phyloP scores from a whole-genome alignment of 2,888 invertebrate genomes.

The Polyploca ridens region DNA sequence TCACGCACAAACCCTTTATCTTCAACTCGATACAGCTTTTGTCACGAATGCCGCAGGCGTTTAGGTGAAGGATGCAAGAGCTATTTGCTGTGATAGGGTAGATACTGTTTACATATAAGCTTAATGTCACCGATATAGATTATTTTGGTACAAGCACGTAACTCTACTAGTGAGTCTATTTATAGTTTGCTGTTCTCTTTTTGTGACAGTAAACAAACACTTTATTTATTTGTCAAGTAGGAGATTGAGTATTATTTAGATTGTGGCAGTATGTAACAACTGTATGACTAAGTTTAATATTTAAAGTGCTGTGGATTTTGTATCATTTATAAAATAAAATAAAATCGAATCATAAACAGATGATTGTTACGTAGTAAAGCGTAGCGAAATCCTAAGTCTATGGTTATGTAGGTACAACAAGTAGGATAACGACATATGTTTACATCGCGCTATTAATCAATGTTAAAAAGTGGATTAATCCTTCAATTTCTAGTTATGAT shows the following conservation, averaged over 20 bases:
- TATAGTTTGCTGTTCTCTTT: slow-evolving; percentile 5
- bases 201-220: neutral
- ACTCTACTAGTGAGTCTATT: neutral
- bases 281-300: too few species aligned
- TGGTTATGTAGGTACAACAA: too few species aligned
- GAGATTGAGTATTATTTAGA: too few species aligned
- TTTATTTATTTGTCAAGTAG: neutral
- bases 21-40: slow-evolving; percentile 39
- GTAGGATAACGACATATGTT: too few species aligned
- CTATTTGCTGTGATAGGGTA: slow-evolving; percentile 15
- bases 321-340: too few species aligned
- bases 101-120: slow-evolving; percentile 39
- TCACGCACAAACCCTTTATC: slow-evolving; percentile 56
- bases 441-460: too few species aligned
- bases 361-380: neutral
- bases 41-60: slow-evolving; percentile 44
- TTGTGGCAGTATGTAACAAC: too few species aligned
- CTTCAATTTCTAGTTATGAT: neutral
- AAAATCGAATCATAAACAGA: too few species aligned
- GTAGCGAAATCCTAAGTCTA: too few species aligned
- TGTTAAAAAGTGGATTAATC: neutral
- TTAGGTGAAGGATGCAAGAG: slow-evolving; percentile 2
- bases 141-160: slow-evolving; percentile 13
- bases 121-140: slow-evolving; percentile 30
- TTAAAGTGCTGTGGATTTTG: too few species aligned